Percentiles rank a stretch among this genome's conserved stretches.
Evolutionary conservation across 2,888 invertebrate species (phyloP).

Genomic region (Tetramorium bicarinatum): DNA sequence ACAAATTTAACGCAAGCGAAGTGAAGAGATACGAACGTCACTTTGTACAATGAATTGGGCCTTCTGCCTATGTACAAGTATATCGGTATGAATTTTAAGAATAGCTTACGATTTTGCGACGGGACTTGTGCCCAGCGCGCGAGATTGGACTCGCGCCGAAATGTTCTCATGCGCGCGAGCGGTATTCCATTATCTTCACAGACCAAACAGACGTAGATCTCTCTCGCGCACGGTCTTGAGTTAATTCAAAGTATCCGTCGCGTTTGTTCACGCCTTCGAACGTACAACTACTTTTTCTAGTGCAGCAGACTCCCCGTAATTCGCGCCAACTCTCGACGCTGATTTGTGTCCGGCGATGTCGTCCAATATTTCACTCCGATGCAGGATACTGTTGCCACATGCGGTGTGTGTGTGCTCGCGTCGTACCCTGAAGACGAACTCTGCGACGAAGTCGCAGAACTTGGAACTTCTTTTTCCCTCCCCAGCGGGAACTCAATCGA

Average conservation of each 20-base stretch:
- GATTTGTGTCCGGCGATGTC: conserved; percentile 41
- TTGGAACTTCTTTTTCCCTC: not conserved
- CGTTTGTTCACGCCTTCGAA: conserved; percentile 19
- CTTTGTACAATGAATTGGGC: not conserved
- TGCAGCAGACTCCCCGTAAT: not conserved
- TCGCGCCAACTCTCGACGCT: conserved; percentile 24
- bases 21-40: not conserved
- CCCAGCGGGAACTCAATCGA: conserved; percentile 14
- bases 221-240: conserved; percentile 2
- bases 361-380: conserved; percentile 29
- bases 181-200: conserved; percentile 47
- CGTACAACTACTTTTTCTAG: not conserved
- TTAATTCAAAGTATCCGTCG: conserved; percentile 52
- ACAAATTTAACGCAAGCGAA: not conserved
- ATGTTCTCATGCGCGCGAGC: conserved; percentile 2
- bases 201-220: conserved; percentile 32
- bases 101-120: not conserved
- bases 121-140: not conserved
- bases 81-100: not conserved
- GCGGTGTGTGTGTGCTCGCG: not conserved
- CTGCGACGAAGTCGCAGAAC: not conserved
- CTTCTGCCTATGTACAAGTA: not conserved
- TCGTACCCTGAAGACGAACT: not conserved
- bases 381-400: conserved; percentile 5
- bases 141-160: conserved; percentile 22